Conservation (phyloP, 2,113 vertebrate species). For the Cyprichromis sp. region DNA sequence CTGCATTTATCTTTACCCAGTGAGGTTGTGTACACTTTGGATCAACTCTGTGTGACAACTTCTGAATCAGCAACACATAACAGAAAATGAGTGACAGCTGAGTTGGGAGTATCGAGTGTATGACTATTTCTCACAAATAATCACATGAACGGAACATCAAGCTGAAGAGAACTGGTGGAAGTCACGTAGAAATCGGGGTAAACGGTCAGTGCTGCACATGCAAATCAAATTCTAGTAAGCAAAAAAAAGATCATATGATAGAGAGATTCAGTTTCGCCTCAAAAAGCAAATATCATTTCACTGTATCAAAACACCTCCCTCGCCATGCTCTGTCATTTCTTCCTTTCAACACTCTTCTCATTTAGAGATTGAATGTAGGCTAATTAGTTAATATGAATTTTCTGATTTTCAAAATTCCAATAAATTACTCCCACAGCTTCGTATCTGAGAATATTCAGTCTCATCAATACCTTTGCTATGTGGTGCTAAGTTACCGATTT, state of each 20-base stretch:
- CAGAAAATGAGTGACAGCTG: neutral
- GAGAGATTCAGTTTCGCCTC: neutral
- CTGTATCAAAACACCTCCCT: neutral
- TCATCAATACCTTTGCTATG: neutral
- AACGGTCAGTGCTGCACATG: neutral
- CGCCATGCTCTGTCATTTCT: neutral
- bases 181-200: neutral
- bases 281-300: neutral
- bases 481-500: neutral
- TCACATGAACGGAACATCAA: neutral
- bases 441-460: neutral
- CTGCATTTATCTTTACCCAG: neutral
- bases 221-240: neutral
- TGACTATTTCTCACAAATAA: neutral
- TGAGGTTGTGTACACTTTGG: neutral
- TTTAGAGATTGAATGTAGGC: neutral
- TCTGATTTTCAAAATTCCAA: neutral
- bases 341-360: neutral
- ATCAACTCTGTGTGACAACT: neutral
- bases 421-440: neutral
- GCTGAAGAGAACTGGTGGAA: neutral
- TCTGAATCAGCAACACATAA: conserved; percentile 38
- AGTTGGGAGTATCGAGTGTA: neutral
- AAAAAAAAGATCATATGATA: neutral
- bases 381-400: neutral